Percentiles rank a stretch among this genome's conserved stretches.
phyloP scores from a whole-genome alignment of 2,797 vertebrate genomes.

The Premnoplex brunnescens region DNA sequence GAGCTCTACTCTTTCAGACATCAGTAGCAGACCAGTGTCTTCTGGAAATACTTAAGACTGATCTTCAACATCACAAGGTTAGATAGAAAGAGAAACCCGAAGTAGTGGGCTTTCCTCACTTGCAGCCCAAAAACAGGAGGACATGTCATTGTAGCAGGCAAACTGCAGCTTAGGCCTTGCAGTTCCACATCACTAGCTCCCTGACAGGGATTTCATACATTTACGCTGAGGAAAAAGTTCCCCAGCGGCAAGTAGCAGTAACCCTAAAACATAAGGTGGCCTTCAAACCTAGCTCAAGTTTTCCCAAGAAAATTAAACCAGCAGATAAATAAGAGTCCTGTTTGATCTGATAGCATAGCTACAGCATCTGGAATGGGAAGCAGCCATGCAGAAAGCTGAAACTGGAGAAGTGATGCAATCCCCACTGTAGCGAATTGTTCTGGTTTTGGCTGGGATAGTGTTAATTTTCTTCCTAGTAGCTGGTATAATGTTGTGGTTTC shows the following conservation, averaged over 20 bases:
- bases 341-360: neutral
- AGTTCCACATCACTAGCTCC: neutral
- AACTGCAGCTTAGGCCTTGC: neutral
- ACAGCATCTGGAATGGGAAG: neutral
- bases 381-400: neutral
- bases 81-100: neutral
- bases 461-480: neutral
- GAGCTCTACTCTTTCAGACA: neutral
- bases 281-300: neutral
- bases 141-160: neutral
- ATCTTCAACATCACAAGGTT: neutral
- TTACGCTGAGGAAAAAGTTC: neutral
- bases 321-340: neutral
- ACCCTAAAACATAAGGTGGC: neutral
- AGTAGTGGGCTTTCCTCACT: neutral
- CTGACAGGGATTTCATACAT: neutral
- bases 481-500: neutral
- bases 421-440: neutral
- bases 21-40: neutral
- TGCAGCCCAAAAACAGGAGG: neutral
- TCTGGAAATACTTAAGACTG: neutral
- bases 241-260: neutral
- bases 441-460: neutral
- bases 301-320: neutral
- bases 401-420: accelerated